These are phyloP conservation scores for Dasysyrphus tricinctus DNA, from an alignment of 2,888 invertebrate species.

Conservation along the genomic window DNA sequence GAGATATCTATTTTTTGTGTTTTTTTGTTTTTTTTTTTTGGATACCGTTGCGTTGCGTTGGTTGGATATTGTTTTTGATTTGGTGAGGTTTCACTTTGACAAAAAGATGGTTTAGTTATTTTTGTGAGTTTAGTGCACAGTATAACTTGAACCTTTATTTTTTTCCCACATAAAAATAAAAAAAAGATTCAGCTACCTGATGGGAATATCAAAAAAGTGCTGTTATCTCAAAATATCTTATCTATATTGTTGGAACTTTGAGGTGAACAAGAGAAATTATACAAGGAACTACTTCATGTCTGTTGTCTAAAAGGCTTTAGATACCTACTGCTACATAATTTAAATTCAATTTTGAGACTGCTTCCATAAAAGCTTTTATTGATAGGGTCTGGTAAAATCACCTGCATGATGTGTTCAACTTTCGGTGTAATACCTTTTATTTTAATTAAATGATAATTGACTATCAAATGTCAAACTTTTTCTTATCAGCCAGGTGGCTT, in stretches of 20 bases:
- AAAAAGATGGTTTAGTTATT: conserved; percentile 60
- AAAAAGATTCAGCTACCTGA: conserved; percentile 51
- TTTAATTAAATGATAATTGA: too few species aligned
- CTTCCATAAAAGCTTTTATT: too few species aligned
- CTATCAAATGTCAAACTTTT: too few species aligned
- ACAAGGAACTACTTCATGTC: neutral
- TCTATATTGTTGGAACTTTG: conserved; percentile 1
- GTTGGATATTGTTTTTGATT: conserved; percentile 29
- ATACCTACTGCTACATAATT: too few species aligned
- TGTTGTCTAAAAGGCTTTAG: too few species aligned
- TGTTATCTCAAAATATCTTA: conserved; percentile 8
- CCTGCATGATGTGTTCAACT: too few species aligned
- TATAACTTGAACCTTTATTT: conserved; percentile 47
- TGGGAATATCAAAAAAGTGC: conserved; percentile 31
- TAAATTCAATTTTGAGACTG: too few species aligned
- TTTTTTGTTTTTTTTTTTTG: conserved; percentile 31
- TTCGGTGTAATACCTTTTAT: too few species aligned
- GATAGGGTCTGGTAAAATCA: too few species aligned
- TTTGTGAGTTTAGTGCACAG: conserved; percentile 23
- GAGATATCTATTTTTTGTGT: conserved; percentile 29
- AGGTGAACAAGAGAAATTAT: neutral
- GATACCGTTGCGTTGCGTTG: conserved; percentile 51
- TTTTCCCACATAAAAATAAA: conserved; percentile 27
- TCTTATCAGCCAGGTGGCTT: too few species aligned
- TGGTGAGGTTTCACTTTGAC: conserved; percentile 65